Base-by-base conservation (phyloP, 1,140 invertebrate species). In the Macrobrachium rosenbergii region DNA sequence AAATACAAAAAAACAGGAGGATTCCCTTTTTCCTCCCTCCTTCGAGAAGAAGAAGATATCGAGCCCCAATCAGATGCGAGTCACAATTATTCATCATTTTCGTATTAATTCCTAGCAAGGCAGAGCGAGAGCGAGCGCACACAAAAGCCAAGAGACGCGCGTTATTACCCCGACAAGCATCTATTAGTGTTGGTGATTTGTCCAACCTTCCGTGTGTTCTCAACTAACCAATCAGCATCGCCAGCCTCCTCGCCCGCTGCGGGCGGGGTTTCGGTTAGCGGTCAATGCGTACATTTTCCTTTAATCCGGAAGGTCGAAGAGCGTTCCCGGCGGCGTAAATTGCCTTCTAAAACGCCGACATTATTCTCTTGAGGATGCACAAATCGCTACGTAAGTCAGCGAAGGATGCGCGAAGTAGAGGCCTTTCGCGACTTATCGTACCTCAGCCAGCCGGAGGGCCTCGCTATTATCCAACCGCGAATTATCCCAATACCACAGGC, bases 401-500 rank as follows among this genome's bases (percentile, higher is more conserved):
- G 52, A 23, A 28, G 72, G 80, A 82, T 21, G 21, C n/a, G 43
- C 19, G 64, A 28, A 52, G 21, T 67, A 14, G 19, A 10, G 19
- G n/a, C 16, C 19, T 8, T 63, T 21, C 5, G 69, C 12, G 45
- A 77, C 72, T 28, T n/a, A 28, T 87, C 86, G 86, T 37, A 60
- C 86, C 23, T 82, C 79, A 19, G 86, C 14, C 86, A 87, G 19
- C 72, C 37, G 37, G 10, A n/a, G 67, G 37, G 73, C 76, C 79
- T 87, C 86, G 43, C 79, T 87, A 87, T 87, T 87, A 87, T 82
- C 86, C 86, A 87, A 87, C 86, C 86, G 86, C 86, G 86, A 87
- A 87, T 87, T 87, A 87, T 87, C 86, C 86, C 86, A 87, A 87
- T 87, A 87, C 86, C 86, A 82, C 79, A 87, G 86, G 60, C 79